Evolutionary conservation across 2,888 invertebrate species (phyloP).

Genomic region (Deilephila porcellus): DNA sequence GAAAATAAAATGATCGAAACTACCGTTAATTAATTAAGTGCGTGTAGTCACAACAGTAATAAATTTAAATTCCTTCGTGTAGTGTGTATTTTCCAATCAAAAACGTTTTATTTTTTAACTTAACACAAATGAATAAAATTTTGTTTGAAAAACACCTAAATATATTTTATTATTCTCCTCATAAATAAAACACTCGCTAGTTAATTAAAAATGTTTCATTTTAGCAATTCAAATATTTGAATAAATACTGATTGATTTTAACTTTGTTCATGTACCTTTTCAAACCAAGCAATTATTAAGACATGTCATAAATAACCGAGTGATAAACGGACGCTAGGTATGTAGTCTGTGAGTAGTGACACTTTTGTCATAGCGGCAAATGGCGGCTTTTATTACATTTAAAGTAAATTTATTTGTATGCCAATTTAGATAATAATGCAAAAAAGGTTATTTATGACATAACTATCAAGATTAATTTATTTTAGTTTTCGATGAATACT

Average conservation of each 20-base stretch:
- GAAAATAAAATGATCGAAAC: constrained; percentile 22
- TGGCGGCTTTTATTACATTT: too few species aligned
- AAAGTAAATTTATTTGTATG: too few species aligned
- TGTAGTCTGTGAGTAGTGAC: too few species aligned
- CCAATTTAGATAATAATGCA: too few species aligned
- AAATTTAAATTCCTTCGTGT: constrained; percentile 29
- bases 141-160: background rate
- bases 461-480: too few species aligned
- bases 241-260: too few species aligned
- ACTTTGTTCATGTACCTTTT: too few species aligned
- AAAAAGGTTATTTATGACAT: too few species aligned
- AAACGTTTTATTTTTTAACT: constrained; percentile 4
- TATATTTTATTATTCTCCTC: background rate
- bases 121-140: background rate
- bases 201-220: background rate
- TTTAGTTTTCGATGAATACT: background rate
- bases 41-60: constrained; percentile 22
- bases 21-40: constrained; percentile 14
- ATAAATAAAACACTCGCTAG: background rate
- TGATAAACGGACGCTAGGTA: too few species aligned
- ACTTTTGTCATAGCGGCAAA: too few species aligned
- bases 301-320: too few species aligned
- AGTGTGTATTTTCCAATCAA: constrained; percentile 13
- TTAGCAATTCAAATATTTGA: background rate
- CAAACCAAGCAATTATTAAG: too few species aligned